These are phyloP conservation scores for Anoplopoma fimbria DNA, from an alignment of 2,113 vertebrate genomes.

Conservation along the genomic window DNA sequence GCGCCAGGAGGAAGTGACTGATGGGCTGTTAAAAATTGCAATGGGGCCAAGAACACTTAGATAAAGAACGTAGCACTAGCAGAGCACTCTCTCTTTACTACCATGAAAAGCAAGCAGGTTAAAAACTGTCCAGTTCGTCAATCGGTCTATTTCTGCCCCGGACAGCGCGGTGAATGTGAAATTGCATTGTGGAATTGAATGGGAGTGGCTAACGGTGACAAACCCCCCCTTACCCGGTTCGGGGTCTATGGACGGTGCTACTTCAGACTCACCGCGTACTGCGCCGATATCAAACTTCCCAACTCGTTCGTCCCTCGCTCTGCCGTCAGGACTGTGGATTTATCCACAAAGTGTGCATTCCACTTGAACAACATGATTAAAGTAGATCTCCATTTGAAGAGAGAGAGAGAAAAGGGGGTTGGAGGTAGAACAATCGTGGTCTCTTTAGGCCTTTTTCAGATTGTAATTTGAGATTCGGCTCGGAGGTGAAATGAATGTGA, in stretches of 20 bases:
- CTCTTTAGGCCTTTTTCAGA: conserved; percentile 55
- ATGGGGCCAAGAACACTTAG: neutral
- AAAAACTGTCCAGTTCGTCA: no score
- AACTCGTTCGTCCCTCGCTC: conserved; percentile 26
- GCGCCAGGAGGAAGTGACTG: neutral
- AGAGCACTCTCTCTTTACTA: neutral
- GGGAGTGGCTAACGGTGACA: no score
- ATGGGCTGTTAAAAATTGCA: neutral
- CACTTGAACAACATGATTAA: conserved; percentile 58
- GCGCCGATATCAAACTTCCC: conserved; percentile 45
- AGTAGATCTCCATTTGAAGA: conserved; percentile 60
- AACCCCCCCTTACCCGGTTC: no score
- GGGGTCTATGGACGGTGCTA: neutral
- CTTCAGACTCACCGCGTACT: conserved; percentile 46
- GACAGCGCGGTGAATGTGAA: no score
- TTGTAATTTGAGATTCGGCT: conserved; percentile 66
- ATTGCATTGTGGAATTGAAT: no score
- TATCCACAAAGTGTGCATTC: conserved; percentile 41
- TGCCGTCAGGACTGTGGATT: conserved; percentile 43
- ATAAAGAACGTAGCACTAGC: neutral
- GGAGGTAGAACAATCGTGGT: conserved; percentile 34
- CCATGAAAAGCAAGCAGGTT: neutral
- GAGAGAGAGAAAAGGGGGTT: neutral
- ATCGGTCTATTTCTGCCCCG: no score
- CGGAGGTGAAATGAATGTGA: conserved; percentile 71